Percentiles rank a stretch among this genome's conserved stretches.
Evolutionary conservation across 1,140 invertebrate species (phyloP).

Genomic region (Matsumurasca onukii): DNA sequence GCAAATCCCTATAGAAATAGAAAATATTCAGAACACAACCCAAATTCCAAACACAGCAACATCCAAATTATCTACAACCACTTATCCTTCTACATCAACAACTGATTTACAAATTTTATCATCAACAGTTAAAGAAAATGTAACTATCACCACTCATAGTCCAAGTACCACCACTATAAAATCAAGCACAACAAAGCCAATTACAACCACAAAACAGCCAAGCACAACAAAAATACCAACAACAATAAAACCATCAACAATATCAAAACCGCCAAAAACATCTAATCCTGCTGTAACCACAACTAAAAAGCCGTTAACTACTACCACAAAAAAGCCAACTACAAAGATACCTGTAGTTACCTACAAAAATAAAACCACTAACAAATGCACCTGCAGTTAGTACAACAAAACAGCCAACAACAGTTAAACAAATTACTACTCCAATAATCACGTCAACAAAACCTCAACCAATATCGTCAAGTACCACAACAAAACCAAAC

Average conservation of each 20-base stretch:
- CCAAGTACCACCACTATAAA: conserved; percentile 9
- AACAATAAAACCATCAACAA: conserved; percentile 23
- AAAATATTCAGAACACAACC: conserved; percentile 26
- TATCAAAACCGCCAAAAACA: conserved; percentile 23
- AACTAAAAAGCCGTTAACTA: conserved; percentile 25
- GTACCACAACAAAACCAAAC: neutral
- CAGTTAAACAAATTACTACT: neutral
- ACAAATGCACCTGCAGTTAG: conserved; percentile 7
- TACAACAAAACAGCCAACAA: conserved; percentile 18
- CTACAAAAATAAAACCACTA: conserved; percentile 20
- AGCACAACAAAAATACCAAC: conserved; percentile 26
- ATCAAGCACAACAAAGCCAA: conserved; percentile 14
- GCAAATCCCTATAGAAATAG: conserved; percentile 9
- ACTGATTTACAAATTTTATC: conserved; percentile 9
- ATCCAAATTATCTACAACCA: conserved; percentile 9
- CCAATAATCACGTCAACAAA: conserved; percentile 19
- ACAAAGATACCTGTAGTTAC: conserved; percentile 29
- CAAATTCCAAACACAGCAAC: conserved; percentile 9
- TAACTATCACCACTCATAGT: conserved; percentile 16
- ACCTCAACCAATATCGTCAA: neutral
- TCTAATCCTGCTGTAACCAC: conserved; percentile 29
- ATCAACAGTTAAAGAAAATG: conserved; percentile 22
- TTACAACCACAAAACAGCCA: conserved; percentile 21
- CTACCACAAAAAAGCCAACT: conserved; percentile 22
- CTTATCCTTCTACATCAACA: conserved; percentile 10